These are phyloP conservation scores for Cyprinella venusta DNA, from an alignment of 2,797 vertebrate species.

Conservation along the genomic window DNA sequence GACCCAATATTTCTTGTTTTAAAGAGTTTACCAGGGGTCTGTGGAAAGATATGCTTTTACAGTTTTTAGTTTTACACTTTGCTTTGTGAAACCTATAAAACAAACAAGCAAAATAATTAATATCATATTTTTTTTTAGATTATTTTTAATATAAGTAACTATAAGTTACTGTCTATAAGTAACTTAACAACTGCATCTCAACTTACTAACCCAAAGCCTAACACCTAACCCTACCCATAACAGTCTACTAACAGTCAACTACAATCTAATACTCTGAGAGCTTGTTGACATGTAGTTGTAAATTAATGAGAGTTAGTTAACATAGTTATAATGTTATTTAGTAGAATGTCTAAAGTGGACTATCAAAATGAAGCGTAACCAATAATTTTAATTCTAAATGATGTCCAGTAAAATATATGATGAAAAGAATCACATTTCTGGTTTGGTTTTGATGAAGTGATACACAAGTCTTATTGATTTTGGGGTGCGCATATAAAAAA, in stretches of 20 bases:
- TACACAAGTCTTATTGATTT: background rate
- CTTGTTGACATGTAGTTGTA: background rate
- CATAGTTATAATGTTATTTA: background rate
- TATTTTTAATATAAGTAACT: no score
- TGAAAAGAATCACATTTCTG: background rate
- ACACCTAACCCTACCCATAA: no score
- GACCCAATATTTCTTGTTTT: background rate
- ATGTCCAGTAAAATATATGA: background rate
- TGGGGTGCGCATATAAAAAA: background rate
- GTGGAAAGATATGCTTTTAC: background rate
- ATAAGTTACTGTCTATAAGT: no score
- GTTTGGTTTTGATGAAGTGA: constrained; percentile 1
- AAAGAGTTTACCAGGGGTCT: background rate
- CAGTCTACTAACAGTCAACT: background rate
- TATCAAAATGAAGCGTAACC: background rate
- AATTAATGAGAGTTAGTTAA: background rate
- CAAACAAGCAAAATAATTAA: background rate
- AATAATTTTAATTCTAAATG: background rate
- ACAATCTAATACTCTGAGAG: background rate
- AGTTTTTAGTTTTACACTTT: background rate
- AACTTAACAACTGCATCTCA: no score
- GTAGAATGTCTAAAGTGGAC: background rate
- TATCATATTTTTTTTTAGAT: background rate
- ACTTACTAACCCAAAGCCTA: no score
- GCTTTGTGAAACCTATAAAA: background rate